phyloP scores from a whole-genome alignment of 2,113 vertebrate species.

The Chinchilla lanigera region DNA sequence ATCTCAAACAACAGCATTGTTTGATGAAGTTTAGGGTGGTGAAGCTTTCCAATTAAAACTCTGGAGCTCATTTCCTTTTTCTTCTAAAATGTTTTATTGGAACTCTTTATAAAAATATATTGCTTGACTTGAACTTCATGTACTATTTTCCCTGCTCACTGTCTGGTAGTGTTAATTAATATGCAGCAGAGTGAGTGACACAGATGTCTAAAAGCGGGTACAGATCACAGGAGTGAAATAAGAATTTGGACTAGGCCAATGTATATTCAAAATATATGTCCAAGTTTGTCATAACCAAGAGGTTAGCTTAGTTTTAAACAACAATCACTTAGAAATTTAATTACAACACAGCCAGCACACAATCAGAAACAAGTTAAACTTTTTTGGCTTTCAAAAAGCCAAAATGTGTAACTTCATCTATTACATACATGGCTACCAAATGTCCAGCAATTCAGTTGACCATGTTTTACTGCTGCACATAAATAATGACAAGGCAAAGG shows the following conservation, averaged over 20 bases:
- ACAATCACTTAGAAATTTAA: conserved; percentile 64
- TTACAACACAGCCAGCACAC: conserved; percentile 67
- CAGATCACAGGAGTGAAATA: conserved; percentile 47
- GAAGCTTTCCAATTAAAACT: conserved; percentile 34
- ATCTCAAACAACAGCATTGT: conserved; percentile 20
- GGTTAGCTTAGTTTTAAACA: conserved; percentile 71
- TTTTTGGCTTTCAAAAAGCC: conserved; percentile 64
- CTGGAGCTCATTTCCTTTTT: conserved; percentile 14
- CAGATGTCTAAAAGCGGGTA: neutral
- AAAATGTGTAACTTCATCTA: conserved; percentile 71
- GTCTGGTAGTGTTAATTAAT: conserved; percentile 33
- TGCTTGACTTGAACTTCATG: neutral
- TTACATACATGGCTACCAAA: conserved; percentile 66
- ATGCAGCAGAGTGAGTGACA: neutral
- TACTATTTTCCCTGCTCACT: conserved; percentile 20
- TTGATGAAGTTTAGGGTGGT: neutral
- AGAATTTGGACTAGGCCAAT: conserved; percentile 58
- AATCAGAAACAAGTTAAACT: conserved; percentile 74
- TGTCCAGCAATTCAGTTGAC: conserved; percentile 14
- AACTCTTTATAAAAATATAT: conserved; percentile 7
- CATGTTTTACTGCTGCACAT: conserved; percentile 92
- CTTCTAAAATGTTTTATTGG: neutral
- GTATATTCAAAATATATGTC: conserved; percentile 61
- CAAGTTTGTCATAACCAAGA: conserved; percentile 63
- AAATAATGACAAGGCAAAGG: conserved; percentile 97